Evolutionary conservation across 2,797 vertebrate genomes (phyloP), one percentile per base, ranked within the genome.

Genomic region (Notolabrus celidotus): DNA sequence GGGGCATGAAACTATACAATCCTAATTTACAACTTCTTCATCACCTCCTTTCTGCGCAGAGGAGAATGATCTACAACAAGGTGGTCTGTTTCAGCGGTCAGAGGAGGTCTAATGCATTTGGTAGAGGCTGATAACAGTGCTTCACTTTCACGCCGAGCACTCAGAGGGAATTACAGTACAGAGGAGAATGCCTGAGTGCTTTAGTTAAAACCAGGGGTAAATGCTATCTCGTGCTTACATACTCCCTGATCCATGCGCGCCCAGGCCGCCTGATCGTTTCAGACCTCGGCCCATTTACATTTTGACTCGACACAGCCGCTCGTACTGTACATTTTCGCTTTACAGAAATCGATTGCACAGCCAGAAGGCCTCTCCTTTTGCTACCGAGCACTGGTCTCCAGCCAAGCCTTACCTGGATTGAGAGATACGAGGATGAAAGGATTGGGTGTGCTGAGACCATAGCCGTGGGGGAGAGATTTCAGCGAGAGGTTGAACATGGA

Each of bases 111-210:
- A 92, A 92, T 87, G 83, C 80, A 83, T 92, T 92, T 90, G 90
- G 89, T 87, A 54, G 86, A 83, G 80, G 88, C 87, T 90, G 90
- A 93, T 92, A 92, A 91, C 87, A 61, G 90, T 86, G 91, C 87
- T 90, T 90, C 85, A 85, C 91, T 87, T 90, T 89, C 85, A 84
- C 84, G 83, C 69, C 19, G 50, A 86, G 83, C 89, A 90, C 90
- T 92, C 90, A 86, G 79, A 87, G 88, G 88, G 89, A 92, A 92
- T 93, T 91, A 92, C 86, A 86, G 86, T 91, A 90, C 85, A 85
- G 85, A 88, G 83, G 88, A 83, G 89, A 92, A 89, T 67, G 86
- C 90, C 84, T 88, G 90, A 91, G 91, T 89, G 88, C 89, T 92
- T 89, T 90, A 86, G 89, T 89, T 90, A 90, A 90, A 92, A 90